Evolutionary conservation across 2,888 invertebrate genomes (phyloP).

Genomic region (Drosophila fungiperda): DNA sequence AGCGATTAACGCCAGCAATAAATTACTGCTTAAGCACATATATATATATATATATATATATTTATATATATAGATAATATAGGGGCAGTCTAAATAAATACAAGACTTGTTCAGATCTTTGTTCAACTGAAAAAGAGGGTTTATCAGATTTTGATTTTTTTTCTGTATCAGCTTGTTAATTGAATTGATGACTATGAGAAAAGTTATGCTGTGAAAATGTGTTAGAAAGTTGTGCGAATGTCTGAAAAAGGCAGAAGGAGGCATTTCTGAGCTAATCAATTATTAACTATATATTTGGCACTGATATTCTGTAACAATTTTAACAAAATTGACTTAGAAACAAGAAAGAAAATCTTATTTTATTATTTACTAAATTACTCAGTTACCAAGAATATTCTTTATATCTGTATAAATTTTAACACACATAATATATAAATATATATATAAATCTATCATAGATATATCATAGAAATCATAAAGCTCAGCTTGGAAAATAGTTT

Average conservation of each 20-base stretch:
- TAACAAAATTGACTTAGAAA: no score
- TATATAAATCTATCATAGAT: no score
- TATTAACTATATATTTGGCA: neutral
- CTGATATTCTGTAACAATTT: no score
- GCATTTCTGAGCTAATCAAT: no score
- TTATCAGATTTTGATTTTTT: neutral
- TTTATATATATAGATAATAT: slow-evolving; percentile 15
- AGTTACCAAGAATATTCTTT: no score
- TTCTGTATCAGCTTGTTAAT: neutral
- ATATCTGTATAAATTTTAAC: no score
- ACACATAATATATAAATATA: no score
- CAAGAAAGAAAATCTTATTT: neutral
- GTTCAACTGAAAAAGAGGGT: neutral
- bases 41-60: neutral
- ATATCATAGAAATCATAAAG: no score
- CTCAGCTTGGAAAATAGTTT: no score
- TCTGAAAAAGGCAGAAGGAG: neutral
- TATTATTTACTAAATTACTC: neutral
- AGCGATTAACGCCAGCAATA: neutral
- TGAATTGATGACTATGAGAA: neutral
- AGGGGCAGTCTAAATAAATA: slow-evolving; percentile 8
- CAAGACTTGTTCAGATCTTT: neutral
- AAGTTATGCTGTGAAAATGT: neutral
- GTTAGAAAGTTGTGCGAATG: neutral
- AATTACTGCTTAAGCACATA: neutral